Base-by-base conservation (phyloP, 2,113 vertebrate genomes). In the Nibea albiflora region DNA sequence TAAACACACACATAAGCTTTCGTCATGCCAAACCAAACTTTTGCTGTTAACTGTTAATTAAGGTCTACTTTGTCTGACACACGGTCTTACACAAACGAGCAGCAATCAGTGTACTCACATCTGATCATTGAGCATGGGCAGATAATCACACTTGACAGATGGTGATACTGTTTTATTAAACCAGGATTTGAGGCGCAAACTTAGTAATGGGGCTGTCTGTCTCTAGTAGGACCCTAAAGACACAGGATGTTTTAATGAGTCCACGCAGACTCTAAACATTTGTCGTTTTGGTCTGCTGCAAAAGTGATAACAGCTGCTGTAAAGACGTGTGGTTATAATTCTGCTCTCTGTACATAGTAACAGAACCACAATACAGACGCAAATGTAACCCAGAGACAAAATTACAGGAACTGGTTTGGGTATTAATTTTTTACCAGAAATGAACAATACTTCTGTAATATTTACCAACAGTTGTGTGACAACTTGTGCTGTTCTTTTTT, bases 361-460 rank as follows among this genome's bases (percentile, higher is more conserved):
- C 1, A 79, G 15, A 15, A 84, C 71, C 78, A 81, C 72, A 76
- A 8, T 9, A n/a, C 26, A 3, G 39, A 63, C 26, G 67, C 52
- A 76, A 74, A 70, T 47, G 20, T 9, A 24, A 9, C 65, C 20
- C 9, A 22, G 12, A 61, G 9, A 52, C 44, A 50, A 5, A 66
- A 35, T 83, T 62, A 60, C 64, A 68, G 80, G 73, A 83, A 87
- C 31, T 76, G 85, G 22, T 11, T 39, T 44, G 0, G 12, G 12
- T 17, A 19, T 62, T 61, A 22, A 17, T 52, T 83, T 62, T 39
- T 35, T 42, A 74, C 63, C 58, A 73, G 66, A 88, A 77, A 24
- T 65, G 50, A 60, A 57, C 7, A 47, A 44, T 8, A 71, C 62
- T 80, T 82, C 26, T 5, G 5, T 19, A 26, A 44, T 0, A 2